These are phyloP conservation scores for Ophion costatus DNA, from an alignment of 2,888 invertebrate genomes.

Conservation along the genomic window DNA sequence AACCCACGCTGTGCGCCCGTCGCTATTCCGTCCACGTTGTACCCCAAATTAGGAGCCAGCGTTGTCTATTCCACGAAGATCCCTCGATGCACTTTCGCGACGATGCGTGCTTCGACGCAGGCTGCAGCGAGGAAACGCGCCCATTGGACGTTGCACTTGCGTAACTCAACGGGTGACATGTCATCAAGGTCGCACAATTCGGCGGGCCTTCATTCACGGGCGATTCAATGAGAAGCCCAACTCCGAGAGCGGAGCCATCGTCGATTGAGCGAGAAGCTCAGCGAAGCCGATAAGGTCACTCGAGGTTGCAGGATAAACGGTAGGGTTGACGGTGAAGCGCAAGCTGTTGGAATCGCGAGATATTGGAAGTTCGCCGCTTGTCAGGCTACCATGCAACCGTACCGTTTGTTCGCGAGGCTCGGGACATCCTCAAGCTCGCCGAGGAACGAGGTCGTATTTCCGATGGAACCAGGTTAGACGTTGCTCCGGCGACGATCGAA, in stretches of 20 bases:
- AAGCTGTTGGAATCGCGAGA: not conserved
- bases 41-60: conserved; percentile 1
- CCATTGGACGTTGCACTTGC: not conserved
- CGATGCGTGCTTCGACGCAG: not conserved
- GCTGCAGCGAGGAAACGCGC: not conserved
- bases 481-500: conserved; percentile 13
- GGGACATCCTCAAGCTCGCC: not conserved
- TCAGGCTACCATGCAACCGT: not conserved
- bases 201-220: not conserved
- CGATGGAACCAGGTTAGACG: conserved; percentile 33
- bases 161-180: not conserved
- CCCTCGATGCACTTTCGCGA: not conserved
- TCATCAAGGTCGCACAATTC: not conserved
- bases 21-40: conserved; percentile 78
- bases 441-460: conserved; percentile 26
- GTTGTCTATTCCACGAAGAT: not conserved
- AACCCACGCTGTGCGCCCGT: conserved; percentile 72
- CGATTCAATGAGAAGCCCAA: not conserved
- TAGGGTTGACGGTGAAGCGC: not conserved
- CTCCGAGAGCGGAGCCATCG: not conserved
- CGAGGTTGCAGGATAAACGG: not conserved
- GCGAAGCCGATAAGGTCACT: not conserved
- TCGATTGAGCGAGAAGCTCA: not conserved
- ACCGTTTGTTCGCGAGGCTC: not conserved
- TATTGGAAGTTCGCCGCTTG: not conserved